Conservation (phyloP, 2,888 invertebrate species). For the Epirrita christyi region DNA sequence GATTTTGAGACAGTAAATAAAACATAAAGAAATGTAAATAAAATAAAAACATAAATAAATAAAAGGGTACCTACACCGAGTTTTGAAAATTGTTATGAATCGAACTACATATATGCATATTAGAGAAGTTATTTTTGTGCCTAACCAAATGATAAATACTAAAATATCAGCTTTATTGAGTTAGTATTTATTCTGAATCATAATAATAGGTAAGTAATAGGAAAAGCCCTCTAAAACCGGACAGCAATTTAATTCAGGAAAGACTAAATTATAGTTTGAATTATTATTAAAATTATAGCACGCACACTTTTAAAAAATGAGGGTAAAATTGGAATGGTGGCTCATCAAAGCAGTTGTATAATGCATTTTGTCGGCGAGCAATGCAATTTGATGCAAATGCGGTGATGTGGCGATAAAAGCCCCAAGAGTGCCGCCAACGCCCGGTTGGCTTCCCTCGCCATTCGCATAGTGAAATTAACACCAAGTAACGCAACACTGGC, state of each 20-base stretch:
- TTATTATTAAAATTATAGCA: no score
- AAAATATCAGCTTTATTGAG: no score
- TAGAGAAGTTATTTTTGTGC: no score
- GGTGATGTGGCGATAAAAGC: conserved; percentile 60
- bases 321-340: conserved; percentile 27
- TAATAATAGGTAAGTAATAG: background rate
- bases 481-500: conserved; percentile 16
- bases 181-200: background rate
- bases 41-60: no score
- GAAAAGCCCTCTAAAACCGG: background rate
- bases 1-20: no score
- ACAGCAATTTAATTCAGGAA: no score
- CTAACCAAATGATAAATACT: no score
- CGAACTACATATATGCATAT: no score
- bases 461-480: conserved; percentile 21
- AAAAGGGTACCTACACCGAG: no score
- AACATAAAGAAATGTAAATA: no score
- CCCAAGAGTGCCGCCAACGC: conserved; percentile 44
- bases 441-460: conserved; percentile 34
- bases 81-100: no score
- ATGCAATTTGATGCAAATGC: conserved; percentile 77
- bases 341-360: conserved; percentile 40
- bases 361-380: conserved; percentile 43
- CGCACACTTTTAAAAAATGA: conserved; percentile 24
- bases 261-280: no score